phyloP scores from a whole-genome alignment of 2,888 invertebrate species.

The Diabrotica balteata region DNA sequence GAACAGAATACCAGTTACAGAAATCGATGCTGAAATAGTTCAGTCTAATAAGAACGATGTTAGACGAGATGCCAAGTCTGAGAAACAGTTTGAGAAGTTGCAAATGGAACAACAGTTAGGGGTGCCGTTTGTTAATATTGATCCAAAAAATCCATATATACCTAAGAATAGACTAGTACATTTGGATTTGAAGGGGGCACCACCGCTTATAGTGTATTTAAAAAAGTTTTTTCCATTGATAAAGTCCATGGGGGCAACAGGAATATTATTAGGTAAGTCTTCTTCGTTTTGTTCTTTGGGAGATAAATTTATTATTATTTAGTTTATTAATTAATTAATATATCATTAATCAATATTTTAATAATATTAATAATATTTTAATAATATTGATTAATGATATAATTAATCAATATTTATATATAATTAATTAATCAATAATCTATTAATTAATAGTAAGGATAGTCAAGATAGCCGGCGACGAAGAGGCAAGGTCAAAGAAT shows the following conservation, averaged over 20 bases:
- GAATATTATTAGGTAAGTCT: constrained; percentile 62
- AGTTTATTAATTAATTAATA: too few relatives aligned
- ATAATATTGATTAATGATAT: too few relatives aligned
- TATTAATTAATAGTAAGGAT: too few relatives aligned
- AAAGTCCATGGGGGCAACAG: constrained; percentile 73
- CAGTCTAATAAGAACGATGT: constrained; percentile 55
- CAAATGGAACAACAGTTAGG: constrained; percentile 59
- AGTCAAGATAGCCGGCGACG: too few relatives aligned
- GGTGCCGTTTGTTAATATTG: constrained; percentile 58
- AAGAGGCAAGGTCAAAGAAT: too few relatives aligned
- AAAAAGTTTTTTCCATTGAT: constrained; percentile 67
- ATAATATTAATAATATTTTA: too few relatives aligned
- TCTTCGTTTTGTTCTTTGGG: too few relatives aligned
- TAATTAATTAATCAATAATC: too few relatives aligned
- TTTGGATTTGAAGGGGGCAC: constrained; percentile 80
- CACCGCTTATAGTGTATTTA: constrained; percentile 70
- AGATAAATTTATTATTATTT: too few relatives aligned
- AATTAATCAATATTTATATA: too few relatives aligned
- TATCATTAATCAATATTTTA: too few relatives aligned
- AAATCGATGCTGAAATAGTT: constrained; percentile 45
- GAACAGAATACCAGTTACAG: constrained; percentile 34
- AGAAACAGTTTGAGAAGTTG: constrained; percentile 38
- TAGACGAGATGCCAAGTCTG: constrained; percentile 31
- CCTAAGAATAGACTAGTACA: constrained; percentile 70
- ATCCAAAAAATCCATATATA: constrained; percentile 59